Evolutionary conservation across 2,888 invertebrate species (phyloP).

Genomic region (Tachystola acroxantha): DNA sequence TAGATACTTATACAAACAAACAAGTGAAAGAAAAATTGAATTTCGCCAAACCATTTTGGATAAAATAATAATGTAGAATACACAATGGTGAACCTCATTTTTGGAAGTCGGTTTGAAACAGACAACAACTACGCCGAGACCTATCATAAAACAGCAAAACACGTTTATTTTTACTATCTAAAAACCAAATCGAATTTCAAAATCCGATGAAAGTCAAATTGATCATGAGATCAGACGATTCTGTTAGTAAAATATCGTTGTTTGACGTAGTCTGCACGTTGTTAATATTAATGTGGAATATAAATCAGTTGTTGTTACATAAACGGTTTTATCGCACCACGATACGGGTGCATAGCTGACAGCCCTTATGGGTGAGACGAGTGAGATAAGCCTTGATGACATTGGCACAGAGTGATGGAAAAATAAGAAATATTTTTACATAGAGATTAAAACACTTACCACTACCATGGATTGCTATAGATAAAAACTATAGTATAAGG

Average conservation of each 20-base stretch:
- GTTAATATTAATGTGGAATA: conserved; percentile 75
- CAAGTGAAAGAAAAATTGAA: too few species aligned
- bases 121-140: too few species aligned
- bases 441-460: too few species aligned
- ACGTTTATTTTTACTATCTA: conserved; percentile 20
- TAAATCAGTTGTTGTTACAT: conserved; percentile 45
- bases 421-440: too few species aligned
- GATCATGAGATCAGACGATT: conserved; percentile 31
- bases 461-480: too few species aligned
- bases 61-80: too few species aligned
- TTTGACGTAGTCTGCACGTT: conserved; percentile 52
- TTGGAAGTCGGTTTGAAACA: too few species aligned
- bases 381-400: background rate
- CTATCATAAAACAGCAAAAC: conserved; percentile 23
- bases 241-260: conserved; percentile 49
- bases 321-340: conserved; percentile 27
- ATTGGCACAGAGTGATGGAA: background rate
- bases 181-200: conserved; percentile 41
- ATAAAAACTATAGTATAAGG: too few species aligned
- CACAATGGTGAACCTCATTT: too few species aligned
- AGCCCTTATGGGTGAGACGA: conserved; percentile 12
- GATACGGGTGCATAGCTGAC: conserved; percentile 19
- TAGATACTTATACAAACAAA: too few species aligned
- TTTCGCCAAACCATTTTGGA: too few species aligned
- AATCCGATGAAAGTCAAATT: conserved; percentile 44